phyloP scores from a whole-genome alignment of 2,797 vertebrate species.

The Neosilurus mollespiculum region DNA sequence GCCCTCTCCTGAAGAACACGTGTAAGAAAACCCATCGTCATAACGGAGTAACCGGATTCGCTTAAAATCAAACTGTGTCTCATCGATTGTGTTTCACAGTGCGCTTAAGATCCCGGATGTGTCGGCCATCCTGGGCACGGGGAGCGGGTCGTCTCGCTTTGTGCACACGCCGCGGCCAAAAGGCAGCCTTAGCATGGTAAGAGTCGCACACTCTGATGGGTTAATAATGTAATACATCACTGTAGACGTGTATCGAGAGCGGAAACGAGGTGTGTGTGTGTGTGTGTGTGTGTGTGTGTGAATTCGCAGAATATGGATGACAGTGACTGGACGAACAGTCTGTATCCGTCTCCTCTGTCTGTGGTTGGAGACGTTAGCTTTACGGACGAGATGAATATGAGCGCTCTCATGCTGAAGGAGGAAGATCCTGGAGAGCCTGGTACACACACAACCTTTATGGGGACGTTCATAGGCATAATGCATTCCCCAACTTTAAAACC shows the following conservation, averaged over 20 bases:
- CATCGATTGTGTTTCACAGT: slow-evolving; percentile 52
- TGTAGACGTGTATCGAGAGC: neutral
- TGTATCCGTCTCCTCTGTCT: slow-evolving; percentile 73
- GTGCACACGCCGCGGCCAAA: slow-evolving; percentile 73
- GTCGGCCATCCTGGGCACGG: slow-evolving; percentile 79
- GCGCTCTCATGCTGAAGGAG: slow-evolving; percentile 86
- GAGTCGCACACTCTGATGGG: slow-evolving; percentile 16
- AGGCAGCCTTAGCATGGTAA: slow-evolving; percentile 74
- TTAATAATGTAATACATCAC: too few relatives aligned
- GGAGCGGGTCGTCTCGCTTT: slow-evolving; percentile 76
- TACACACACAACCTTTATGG: slow-evolving; percentile 54
- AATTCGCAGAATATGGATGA: slow-evolving; percentile 79
- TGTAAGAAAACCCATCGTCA: slow-evolving; percentile 67
- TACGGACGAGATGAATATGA: slow-evolving; percentile 83
- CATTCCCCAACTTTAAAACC: too few relatives aligned
- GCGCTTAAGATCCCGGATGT: slow-evolving; percentile 76
- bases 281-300: neutral
- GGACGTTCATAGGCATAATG: too few relatives aligned
- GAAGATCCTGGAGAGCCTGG: slow-evolving; percentile 95
- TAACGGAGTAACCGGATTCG: too few relatives aligned
- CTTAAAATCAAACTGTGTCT: neutral
- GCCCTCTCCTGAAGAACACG: slow-evolving; percentile 78
- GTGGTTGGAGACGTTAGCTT: slow-evolving; percentile 74
- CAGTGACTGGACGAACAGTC: slow-evolving; percentile 81
- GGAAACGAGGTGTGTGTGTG: neutral